Percentiles rank a stretch among this genome's conserved stretches.
Evolutionary conservation across 2,888 invertebrate genomes (phyloP).

Genomic region (Catotricha subobsoleta): DNA sequence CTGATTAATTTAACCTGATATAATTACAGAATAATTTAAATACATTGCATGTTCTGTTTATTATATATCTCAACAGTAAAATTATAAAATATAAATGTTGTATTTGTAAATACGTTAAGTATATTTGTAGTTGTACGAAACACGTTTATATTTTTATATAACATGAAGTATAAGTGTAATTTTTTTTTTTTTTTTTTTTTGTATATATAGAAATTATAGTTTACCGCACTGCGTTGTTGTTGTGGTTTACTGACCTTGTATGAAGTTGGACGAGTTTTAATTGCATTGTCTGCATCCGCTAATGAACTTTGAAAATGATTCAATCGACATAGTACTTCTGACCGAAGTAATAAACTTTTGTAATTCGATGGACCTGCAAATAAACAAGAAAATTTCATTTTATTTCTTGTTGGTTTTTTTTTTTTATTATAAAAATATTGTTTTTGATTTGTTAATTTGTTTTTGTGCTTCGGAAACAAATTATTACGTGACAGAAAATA

Average conservation of each 20-base stretch:
- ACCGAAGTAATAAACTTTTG: conserved; percentile 41
- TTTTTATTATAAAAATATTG: not conserved
- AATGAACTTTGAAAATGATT: conserved; percentile 43
- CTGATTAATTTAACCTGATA: too few species aligned
- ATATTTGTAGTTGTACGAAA: too few species aligned
- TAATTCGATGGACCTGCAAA: conserved; percentile 45
- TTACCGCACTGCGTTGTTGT: not conserved
- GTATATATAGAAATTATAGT: not conserved
- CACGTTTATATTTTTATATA: not conserved
- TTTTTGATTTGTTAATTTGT: too few species aligned
- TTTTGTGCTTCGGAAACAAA: too few species aligned
- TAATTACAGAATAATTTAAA: too few species aligned
- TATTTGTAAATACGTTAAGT: too few species aligned
- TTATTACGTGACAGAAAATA: too few species aligned
- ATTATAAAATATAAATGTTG: too few species aligned
- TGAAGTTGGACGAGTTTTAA: conserved; percentile 44
- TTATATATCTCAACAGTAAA: too few species aligned
- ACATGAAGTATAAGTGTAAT: not conserved
- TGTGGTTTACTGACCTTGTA: conserved; percentile 36
- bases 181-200: not conserved
- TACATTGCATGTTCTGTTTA: too few species aligned
- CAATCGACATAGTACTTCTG: conserved; percentile 40
- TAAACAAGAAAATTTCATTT: conserved; percentile 9
- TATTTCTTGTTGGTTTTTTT: not conserved
- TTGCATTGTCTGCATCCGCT: conserved; percentile 43